Conservation (phyloP, 53 echinoderm and acorn worm species). For the Henricia sp. region DNA sequence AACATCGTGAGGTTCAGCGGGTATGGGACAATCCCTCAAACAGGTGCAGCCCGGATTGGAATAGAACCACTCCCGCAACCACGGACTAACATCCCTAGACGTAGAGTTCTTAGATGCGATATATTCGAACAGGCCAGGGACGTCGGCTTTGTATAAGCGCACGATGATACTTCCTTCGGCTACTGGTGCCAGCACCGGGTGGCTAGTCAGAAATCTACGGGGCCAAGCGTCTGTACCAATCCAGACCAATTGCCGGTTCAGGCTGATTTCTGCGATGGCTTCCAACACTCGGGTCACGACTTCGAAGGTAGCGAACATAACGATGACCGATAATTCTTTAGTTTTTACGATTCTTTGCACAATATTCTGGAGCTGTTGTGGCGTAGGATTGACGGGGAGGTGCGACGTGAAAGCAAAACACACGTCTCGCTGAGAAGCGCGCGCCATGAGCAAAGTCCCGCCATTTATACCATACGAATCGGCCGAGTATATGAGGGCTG, state of each 20-base stretch:
- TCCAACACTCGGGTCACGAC: not conserved
- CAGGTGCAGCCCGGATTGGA: not conserved
- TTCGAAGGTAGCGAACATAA: not conserved
- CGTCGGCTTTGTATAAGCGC: constrained; percentile 18
- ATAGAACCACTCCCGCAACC: constrained; percentile 13
- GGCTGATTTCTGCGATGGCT: not conserved
- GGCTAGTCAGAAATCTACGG: not conserved
- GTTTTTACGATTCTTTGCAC: not conserved
- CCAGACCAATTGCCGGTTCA: constrained; percentile 14
- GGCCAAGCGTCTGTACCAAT: constrained; percentile 37
- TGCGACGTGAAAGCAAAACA: not conserved
- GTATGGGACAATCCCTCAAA: constrained; percentile 3
- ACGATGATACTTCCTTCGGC: constrained; percentile 30
- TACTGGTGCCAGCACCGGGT: constrained; percentile 6
- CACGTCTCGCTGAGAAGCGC: not conserved
- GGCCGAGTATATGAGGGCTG: constrained; percentile 29
- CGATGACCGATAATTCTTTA: constrained; percentile 7
- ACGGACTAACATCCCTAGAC: not conserved
- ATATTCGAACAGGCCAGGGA: constrained; percentile 19
- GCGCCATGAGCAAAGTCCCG: not conserved
- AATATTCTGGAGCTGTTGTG: not conserved
- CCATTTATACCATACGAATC: constrained; percentile 29
- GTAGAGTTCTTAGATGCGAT: not conserved
- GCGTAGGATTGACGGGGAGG: not conserved
- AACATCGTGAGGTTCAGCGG: not conserved